These are phyloP conservation scores for Sphecodes monilicornis DNA, from an alignment of 2,888 invertebrate genomes.

Conservation along the genomic window DNA sequence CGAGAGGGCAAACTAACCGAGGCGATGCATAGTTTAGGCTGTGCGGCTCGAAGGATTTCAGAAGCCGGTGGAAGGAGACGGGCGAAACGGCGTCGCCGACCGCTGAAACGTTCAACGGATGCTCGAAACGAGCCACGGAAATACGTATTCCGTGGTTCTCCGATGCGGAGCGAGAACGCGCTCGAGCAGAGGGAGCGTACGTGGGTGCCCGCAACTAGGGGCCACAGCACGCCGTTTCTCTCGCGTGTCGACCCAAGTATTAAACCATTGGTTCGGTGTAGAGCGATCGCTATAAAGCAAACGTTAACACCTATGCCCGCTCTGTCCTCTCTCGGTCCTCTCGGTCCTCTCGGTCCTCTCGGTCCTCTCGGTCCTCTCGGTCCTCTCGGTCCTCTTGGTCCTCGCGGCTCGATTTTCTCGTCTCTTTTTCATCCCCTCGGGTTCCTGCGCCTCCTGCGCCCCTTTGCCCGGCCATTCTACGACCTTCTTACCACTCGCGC, in stretches of 20 bases:
- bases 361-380: slow-evolving; percentile 48
- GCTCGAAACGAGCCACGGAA: slow-evolving; percentile 65
- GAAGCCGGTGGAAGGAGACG: slow-evolving; percentile 10
- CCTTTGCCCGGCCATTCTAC: slow-evolving; percentile 21
- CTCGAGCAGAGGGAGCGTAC: slow-evolving; percentile 26
- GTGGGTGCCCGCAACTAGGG: slow-evolving; percentile 33
- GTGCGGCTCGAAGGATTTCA: slow-evolving; percentile 11
- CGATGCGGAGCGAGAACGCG: slow-evolving; percentile 40
- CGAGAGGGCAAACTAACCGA: slow-evolving; percentile 12
- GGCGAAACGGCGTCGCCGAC: slow-evolving; percentile 51
- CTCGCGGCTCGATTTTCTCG: background rate
- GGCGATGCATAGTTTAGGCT: slow-evolving; percentile 9
- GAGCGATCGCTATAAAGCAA: slow-evolving; percentile 77
- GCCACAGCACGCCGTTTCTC: slow-evolving; percentile 51
- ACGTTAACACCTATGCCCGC: slow-evolving; percentile 77
- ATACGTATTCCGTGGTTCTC: slow-evolving; percentile 44
- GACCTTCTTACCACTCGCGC: background rate
- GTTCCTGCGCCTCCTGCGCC: slow-evolving; percentile 22
- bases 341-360: slow-evolving; percentile 11
- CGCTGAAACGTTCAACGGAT: slow-evolving; percentile 75
- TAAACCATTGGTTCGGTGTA: slow-evolving; percentile 74
- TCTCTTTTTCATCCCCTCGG: too few relatives aligned
- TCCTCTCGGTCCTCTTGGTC: slow-evolving; percentile 46
- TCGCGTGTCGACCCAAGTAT: slow-evolving; percentile 67
- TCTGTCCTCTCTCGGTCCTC: slow-evolving; percentile 27